Evolutionary conservation across 2,888 invertebrate genomes (phyloP), one percentile per base, ranked within the genome.

Genomic region (Byasa hedistus): DNA sequence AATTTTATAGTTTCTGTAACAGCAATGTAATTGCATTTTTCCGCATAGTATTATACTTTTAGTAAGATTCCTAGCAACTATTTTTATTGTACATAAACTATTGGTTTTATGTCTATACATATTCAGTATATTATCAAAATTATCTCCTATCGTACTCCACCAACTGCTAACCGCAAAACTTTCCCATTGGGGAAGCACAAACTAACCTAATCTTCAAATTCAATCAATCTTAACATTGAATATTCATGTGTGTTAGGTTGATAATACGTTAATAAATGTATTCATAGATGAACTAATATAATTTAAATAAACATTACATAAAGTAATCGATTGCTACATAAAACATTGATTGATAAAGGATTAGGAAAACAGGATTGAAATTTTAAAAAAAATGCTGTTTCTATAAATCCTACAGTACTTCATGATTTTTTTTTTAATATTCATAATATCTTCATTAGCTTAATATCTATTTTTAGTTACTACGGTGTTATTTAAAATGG

Each of bases 1-100:
- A 64, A 64, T 64, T 61, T 61, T 61, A 61, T 58, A 15, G 57
- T 44, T 51, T 61, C 66, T 61, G 57, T 19, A 58, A 57, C 66
- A 61, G 66, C 66, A 66, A 17, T 61, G 66, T 52, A 58, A 39
- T 39, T 24, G 52, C 36, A 57, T 54, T 61, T 19, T 51, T 39
- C 66, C 57, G 57, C 61, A 39, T 24, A 39, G 57, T 39, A 23
- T 60, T n/a, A n/a, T n/a, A n/a, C n/a, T n/a, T n/a, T n/a, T n/a
- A n/a, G n/a, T n/a, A n/a, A n/a, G n/a, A n/a, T 44, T 17, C 12
- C 19, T 15, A 44, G 4, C 12, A 17, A 17, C 0, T 4, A 44
- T 44, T 44, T 44, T 12, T 15, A 44, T 44, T 44, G 3, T 17
- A 44, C 44, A 44, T 44, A 44, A 44, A 44, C 19, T 44, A 44